Conservation (phyloP, 2,888 invertebrate species). For the Drosophila borealis region DNA sequence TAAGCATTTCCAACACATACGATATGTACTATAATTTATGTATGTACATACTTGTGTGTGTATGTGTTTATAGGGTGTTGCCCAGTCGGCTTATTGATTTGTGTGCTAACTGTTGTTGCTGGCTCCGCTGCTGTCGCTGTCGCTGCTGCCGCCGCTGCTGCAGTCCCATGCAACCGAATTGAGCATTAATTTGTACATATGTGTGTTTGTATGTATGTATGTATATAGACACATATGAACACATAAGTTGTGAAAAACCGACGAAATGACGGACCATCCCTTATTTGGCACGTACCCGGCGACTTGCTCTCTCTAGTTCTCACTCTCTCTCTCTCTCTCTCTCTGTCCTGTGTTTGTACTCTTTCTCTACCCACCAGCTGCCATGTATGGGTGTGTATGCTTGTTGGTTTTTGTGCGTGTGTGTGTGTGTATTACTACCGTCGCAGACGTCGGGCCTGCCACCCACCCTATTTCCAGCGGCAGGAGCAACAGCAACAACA, state of each 20-base stretch:
- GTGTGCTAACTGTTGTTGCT: constrained; percentile 46
- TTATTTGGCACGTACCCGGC: constrained; percentile 65
- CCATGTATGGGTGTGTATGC: constrained; percentile 31
- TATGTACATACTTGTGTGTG: constrained; percentile 2
- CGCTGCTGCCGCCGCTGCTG: constrained; percentile 45
- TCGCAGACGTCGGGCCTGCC: constrained; percentile 72
- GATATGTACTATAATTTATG: constrained; percentile 1
- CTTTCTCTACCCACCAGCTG: constrained; percentile 76
- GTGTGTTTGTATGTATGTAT: neutral
- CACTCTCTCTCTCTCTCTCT: constrained; percentile 16
- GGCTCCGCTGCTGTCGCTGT: constrained; percentile 31
- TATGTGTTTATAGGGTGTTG: constrained; percentile 60
- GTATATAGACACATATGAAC: constrained; percentile 12
- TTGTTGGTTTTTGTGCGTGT: constrained; percentile 29
- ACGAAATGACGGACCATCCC: constrained; percentile 65
- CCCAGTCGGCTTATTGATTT: constrained; percentile 75
- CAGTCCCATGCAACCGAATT: constrained; percentile 64
- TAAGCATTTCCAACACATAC: neutral
- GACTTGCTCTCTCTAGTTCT: constrained; percentile 23
- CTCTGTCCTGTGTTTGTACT: constrained; percentile 45
- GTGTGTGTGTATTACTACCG: constrained; percentile 61
- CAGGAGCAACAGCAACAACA: constrained; percentile 38
- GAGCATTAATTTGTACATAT: constrained; percentile 30
- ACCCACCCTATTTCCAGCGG: constrained; percentile 67
- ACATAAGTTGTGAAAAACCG: constrained; percentile 47